A percentile compares a stretch with the other conserved stretches of the same genome.
Evolutionary conservation across 1,140 invertebrate species (phyloP).

Genomic region (Eciton burchellii): DNA sequence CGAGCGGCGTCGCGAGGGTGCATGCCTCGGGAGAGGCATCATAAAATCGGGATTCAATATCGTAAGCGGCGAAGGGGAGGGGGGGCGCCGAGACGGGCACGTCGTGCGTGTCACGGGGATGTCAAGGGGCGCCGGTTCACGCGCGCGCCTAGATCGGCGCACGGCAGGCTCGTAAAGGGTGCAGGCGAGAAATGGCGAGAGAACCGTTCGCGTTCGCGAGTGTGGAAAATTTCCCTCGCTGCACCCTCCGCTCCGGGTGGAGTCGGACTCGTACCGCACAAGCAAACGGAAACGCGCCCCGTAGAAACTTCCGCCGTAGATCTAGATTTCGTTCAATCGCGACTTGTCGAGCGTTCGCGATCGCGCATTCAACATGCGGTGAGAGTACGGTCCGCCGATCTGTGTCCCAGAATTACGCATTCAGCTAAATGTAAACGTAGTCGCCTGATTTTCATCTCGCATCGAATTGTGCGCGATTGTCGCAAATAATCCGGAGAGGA

Average conservation of each 20-base stretch:
- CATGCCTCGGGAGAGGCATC: constrained; percentile 69
- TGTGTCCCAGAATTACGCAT: constrained; percentile 35
- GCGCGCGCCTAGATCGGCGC: constrained; percentile 9
- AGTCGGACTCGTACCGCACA: not conserved
- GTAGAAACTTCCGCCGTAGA: not conserved
- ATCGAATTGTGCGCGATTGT: constrained; percentile 39
- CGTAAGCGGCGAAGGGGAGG: constrained; percentile 45
- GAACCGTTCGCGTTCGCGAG: not conserved
- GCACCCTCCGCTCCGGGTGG: too few species aligned
- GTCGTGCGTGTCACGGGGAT: constrained; percentile 80
- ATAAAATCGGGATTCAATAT: constrained; percentile 82
- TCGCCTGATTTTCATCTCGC: constrained; percentile 45
- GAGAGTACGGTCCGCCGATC: constrained; percentile 34
- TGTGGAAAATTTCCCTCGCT: not conserved
- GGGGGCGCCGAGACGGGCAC: constrained; percentile 54
- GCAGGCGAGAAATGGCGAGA: not conserved
- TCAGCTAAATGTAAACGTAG: constrained; percentile 43
- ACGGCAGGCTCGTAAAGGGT: constrained; percentile 27
- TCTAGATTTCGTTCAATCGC: not conserved
- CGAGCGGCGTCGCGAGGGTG: constrained; percentile 57
- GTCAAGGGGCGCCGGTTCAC: constrained; percentile 77
- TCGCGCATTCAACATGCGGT: constrained; percentile 27
- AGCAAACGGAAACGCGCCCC: not conserved
- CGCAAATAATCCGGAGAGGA: constrained; percentile 32
- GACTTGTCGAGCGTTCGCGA: constrained; percentile 16